Evolutionary conservation across 64 coral and sea anemone genomes (phyloP), one percentile per base, ranked within the genome.

Genomic region (Montipora cactus): DNA sequence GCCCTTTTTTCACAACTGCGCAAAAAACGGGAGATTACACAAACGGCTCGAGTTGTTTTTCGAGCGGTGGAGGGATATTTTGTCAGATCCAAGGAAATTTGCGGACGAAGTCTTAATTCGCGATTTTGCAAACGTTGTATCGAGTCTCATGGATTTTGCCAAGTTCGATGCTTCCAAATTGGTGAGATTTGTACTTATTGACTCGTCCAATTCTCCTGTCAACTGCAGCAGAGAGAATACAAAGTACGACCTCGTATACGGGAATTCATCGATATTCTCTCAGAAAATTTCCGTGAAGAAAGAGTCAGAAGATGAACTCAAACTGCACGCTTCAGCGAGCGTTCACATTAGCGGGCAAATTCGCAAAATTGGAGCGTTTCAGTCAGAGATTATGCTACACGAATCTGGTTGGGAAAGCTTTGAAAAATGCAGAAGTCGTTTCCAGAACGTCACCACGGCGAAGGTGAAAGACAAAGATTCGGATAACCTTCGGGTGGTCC

Each of bases 141-240:
- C 37, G 37, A 37, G 37, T 37, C 37, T 37, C 37, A 37, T 37
- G 2, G 37, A 37, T 37, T 37, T 37, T 37, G 37, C 37, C 37
- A 37, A 37, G 37, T 37, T 37, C 37, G 37, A 37, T 37, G 37
- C 37, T 37, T 37, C 37, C 37, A 62, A 67, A 47, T 15, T 84
- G 13, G 28, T 84, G 81, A 84, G 81, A 84, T 84, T 84, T 84
- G 58, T 67, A n/a, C 14, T 84, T 13, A 67, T 8, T 45, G 58
- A 84, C 55, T 62, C 59, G 44, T 46, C 5, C 45, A 68, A 47
- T 9, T 67, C 81, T 19, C 13, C 44, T 1, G 4, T 16, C 4
- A 67, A 10, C 14, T 44, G 25, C 8, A 1, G 37, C 7, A 44
- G 4, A 15, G 81, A 84, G 25, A 6, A 16, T 15, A 44, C 67